Evolutionary conservation across 2,113 vertebrate species (phyloP), one percentile per base, ranked within the genome.

Genomic region (Notothenia coriiceps): DNA sequence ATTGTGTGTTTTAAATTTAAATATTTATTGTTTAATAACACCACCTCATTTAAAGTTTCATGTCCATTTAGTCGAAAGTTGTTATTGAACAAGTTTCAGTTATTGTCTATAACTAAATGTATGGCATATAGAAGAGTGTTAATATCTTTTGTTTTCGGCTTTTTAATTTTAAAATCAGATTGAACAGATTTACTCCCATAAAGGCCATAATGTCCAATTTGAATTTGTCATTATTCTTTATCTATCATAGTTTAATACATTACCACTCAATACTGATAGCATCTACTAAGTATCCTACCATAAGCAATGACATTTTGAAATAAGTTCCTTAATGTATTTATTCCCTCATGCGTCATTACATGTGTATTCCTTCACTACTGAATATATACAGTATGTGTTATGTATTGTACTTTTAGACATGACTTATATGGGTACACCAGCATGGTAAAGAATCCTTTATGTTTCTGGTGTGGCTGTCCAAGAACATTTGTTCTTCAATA

Each of bases 401-500:
- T 43, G 64, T 18, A 8, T 29, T 20, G 20, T 12, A 3, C 9
- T 51, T 70, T 59, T n/a, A 14, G 20, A 50, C 0, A 20, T 82
- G 60, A 54, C 40, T 51, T 35, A 29, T 12, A n/a, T 20, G 13
- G 14, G n/a, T 52, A 60, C 65, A 65, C 20, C 17, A 51, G 35
- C 63, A 60, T 14, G 76, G 20, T 9, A 61, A 70, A 72, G 46
- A 15, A 18, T 50, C 79, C 62, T 74, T 73, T 33, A 82, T 86
- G 62, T 64, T 54, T 68, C 46, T 18, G 56, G 56, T 56, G 4
- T 66, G 51, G 17, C 20, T 49, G 43, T 57, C 46, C 2, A 6
- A 5, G 29, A 49, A n/a, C 59, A 70, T 82, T 79, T 87, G 59
- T 76, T 80, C 68, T 72, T 80, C 35, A 75, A 72, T 82, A 77